A percentile compares a stretch with the other conserved stretches of the same genome.
Evolutionary conservation across 2,113 vertebrate species (phyloP).

Genomic region (Plecturocebus donacophilus): DNA sequence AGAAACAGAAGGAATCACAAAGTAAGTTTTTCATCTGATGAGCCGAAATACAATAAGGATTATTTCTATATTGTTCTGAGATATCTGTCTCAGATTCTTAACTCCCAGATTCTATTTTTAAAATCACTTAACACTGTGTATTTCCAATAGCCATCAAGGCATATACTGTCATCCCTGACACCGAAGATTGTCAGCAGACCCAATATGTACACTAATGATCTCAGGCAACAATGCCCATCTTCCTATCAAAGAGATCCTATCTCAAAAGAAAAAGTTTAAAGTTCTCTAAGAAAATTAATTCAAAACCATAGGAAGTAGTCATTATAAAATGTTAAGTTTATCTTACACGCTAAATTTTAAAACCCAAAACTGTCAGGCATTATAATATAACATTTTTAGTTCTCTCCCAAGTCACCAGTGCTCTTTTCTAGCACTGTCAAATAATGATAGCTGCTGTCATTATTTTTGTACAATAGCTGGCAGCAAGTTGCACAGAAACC

Average conservation of each 20-base stretch:
- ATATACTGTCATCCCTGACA: conserved; percentile 43
- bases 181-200: background rate
- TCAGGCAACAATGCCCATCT: conserved; percentile 52
- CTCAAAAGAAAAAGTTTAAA: conserved; percentile 47
- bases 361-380: conserved; percentile 69
- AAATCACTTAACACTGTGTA: conserved; percentile 68
- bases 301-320: conserved; percentile 12
- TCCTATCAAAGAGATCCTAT: conserved; percentile 74
- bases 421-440: conserved; percentile 70
- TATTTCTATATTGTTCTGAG: conserved; percentile 54
- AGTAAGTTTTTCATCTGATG: background rate
- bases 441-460: conserved; percentile 69
- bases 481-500: conserved; percentile 61
- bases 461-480: conserved; percentile 68
- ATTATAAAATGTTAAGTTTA: conserved; percentile 57
- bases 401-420: conserved; percentile 66
- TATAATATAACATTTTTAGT: conserved; percentile 63
- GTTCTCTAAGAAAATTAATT: conserved; percentile 25
- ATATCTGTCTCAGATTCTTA: conserved; percentile 70
- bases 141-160: conserved; percentile 71
- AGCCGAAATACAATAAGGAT: conserved; percentile 25
- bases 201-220: conserved; percentile 74
- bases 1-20: conserved; percentile 56
- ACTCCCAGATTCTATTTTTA: conserved; percentile 58
- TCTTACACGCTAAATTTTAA: conserved; percentile 70